Evolutionary conservation across 1,140 invertebrate genomes (phyloP).

Genomic region (Papilio xuthus): DNA sequence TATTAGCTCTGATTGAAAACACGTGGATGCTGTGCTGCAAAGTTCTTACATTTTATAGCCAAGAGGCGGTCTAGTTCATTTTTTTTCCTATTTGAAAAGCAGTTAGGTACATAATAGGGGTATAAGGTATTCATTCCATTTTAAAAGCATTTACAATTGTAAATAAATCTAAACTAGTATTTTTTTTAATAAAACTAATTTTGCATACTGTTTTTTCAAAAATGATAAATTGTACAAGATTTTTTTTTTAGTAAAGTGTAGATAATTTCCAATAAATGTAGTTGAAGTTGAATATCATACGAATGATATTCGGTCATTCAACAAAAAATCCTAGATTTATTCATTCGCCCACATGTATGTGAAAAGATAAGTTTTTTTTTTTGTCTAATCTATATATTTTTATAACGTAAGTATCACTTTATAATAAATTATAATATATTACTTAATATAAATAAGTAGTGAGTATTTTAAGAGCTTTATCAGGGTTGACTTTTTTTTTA

Average conservation of each 20-base stretch:
- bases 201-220: neutral
- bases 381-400: neutral
- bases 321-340: neutral
- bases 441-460: neutral
- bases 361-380: neutral
- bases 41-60: no score
- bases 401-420: neutral
- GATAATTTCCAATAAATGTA: neutral
- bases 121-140: slow-evolving; percentile 5
- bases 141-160: neutral
- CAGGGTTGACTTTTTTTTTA: neutral
- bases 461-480: neutral
- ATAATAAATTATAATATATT: neutral
- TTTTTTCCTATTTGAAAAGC: neutral
- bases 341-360: neutral
- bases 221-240: neutral
- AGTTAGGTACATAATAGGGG: neutral
- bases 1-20: no score
- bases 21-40: no score
- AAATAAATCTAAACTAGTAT: neutral
- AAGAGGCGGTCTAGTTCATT: no score
- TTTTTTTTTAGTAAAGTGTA: no score
- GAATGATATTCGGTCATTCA: neutral
- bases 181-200: neutral
- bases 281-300: neutral